Conservation (phyloP, 1,140 invertebrate genomes). For the Eumeta japonica region DNA sequence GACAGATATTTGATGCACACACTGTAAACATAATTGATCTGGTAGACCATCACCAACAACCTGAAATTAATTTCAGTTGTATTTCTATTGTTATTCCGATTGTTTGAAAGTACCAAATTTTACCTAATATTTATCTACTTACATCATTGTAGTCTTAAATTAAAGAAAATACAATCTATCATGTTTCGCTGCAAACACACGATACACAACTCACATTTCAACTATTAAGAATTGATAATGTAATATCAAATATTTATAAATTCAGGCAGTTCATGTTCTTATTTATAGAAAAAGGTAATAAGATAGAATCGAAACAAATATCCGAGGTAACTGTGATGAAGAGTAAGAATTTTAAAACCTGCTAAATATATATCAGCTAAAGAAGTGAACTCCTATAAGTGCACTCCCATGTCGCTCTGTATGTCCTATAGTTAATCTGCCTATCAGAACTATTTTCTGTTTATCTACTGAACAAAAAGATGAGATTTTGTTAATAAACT, state of each 20-base stretch:
- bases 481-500: no score
- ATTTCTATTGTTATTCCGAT: neutral
- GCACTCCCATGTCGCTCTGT: neutral
- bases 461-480: no score
- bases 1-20: constrained; percentile 62
- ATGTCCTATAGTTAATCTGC: neutral
- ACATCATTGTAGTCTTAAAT: no score
- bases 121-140: no score
- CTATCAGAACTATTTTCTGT: neutral
- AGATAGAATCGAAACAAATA: constrained; percentile 1
- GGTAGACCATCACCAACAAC: constrained; percentile 59
- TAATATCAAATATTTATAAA: no score
- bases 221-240: no score
- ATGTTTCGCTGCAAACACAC: no score
- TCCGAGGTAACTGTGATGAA: neutral
- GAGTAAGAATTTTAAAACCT: neutral
- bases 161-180: no score
- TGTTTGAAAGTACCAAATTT: neutral
- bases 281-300: constrained; percentile 6
- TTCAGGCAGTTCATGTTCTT: neutral
- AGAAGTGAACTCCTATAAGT: neutral
- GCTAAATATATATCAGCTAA: neutral
- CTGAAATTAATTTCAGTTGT: no score
- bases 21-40: constrained; percentile 60
- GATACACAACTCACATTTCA: neutral